phyloP scores from a whole-genome alignment of 2,113 vertebrate species.

The Procapra przewalskii region DNA sequence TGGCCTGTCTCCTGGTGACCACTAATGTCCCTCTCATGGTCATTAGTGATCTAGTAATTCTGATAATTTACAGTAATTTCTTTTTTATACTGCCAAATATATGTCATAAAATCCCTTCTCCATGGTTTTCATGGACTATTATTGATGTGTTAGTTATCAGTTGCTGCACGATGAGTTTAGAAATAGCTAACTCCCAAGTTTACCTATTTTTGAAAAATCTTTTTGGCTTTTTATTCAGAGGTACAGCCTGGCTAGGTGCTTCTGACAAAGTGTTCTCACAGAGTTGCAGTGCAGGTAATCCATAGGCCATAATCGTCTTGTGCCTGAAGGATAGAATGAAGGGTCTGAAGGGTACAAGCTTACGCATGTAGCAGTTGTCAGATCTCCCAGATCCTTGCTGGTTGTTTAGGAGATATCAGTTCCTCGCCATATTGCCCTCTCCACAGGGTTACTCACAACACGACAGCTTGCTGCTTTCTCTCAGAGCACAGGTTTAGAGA shows the following conservation, averaged over 20 bases:
- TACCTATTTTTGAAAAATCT: neutral
- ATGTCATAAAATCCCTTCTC: neutral
- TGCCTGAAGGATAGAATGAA: neutral
- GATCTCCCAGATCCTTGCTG: neutral
- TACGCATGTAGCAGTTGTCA: neutral
- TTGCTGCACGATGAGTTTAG: neutral
- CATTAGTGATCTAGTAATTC: neutral
- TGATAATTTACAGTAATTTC: neutral
- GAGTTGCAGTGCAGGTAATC: neutral
- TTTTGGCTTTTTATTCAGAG: neutral
- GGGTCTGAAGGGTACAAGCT: neutral
- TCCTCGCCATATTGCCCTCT: neutral
- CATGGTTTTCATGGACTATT: neutral
- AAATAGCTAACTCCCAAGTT: neutral
- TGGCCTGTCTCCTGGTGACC: neutral
- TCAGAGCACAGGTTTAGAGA: neutral
- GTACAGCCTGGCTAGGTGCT: neutral
- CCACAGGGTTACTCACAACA: neutral
- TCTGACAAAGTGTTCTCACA: neutral
- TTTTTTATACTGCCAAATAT: neutral
- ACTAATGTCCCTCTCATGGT: neutral
- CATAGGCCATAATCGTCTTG: neutral
- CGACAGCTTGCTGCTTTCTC: neutral
- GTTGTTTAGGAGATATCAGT: neutral
- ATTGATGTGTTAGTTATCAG: neutral